phyloP scores from a whole-genome alignment of 2,797 vertebrate genomes.

The Anolis apletophallus region DNA sequence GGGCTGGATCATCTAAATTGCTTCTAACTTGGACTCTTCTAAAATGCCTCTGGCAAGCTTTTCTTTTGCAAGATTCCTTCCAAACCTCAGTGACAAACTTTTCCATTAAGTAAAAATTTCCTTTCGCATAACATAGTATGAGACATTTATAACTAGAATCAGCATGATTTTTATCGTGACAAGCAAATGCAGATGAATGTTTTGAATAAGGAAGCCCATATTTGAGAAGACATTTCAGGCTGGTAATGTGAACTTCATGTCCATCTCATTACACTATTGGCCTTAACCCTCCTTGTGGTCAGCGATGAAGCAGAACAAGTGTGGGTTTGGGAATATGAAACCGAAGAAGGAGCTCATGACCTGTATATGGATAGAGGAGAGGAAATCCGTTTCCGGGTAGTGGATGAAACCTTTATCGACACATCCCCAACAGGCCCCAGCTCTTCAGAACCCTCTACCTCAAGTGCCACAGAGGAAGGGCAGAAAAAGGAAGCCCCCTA shows the following conservation, averaged over 20 bases:
- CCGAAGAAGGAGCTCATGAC: slow-evolving; percentile 96
- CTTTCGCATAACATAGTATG: not conserved
- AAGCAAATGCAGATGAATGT: not conserved
- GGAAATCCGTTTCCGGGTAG: slow-evolving; percentile 93
- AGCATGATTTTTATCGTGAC: not conserved
- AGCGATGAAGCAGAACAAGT: slow-evolving; percentile 97
- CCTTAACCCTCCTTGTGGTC: slow-evolving; percentile 70
- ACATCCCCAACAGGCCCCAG: slow-evolving; percentile 94
- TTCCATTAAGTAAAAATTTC: not conserved
- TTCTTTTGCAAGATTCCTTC: not conserved
- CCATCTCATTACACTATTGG: not conserved
- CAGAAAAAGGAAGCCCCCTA: slow-evolving; percentile 91
- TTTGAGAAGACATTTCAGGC: not conserved
- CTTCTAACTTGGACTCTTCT: slow-evolving; percentile 35
- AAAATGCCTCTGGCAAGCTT: slow-evolving; percentile 22
- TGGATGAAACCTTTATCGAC: slow-evolving; percentile 93
- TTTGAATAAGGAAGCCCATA: not conserved
- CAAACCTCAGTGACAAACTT: not conserved
- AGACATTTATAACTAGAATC: not conserved
- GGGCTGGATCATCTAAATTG: fast-evolving
- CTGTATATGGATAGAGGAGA: slow-evolving; percentile 98
- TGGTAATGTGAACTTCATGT: not conserved
- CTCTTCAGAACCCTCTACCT: slow-evolving; percentile 74
- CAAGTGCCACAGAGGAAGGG: slow-evolving; percentile 72
- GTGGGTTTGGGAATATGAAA: slow-evolving; percentile 99